Evolutionary conservation across 1,140 invertebrate species (phyloP).

Genomic region (Lasioglossum baleicum): DNA sequence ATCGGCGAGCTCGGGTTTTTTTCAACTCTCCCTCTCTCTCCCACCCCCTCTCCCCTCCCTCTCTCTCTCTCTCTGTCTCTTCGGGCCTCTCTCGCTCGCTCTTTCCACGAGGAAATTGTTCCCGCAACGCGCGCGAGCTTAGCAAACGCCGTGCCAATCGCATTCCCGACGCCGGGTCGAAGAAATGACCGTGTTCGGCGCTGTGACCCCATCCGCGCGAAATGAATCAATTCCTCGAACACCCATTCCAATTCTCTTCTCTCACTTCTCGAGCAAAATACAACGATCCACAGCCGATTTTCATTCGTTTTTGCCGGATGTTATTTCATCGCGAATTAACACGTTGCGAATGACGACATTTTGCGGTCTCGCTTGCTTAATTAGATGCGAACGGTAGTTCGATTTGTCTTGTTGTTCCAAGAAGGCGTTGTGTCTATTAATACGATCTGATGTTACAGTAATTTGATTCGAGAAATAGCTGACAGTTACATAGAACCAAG

Average conservation of each 20-base stretch:
- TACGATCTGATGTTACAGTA: too few species aligned
- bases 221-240: slow-evolving; percentile 29
- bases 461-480: too few species aligned
- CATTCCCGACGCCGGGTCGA: slow-evolving; percentile 54
- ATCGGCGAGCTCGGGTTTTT: slow-evolving; percentile 57
- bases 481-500: too few species aligned
- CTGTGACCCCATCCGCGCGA: background rate
- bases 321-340: too few species aligned
- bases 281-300: background rate
- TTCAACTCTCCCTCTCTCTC: slow-evolving; percentile 16
- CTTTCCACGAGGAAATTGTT: slow-evolving; percentile 56
- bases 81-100: background rate
- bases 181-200: slow-evolving; percentile 31
- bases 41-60: background rate
- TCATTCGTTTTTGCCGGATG: too few species aligned
- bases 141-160: slow-evolving; percentile 57
- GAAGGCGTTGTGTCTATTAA: too few species aligned
- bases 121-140: slow-evolving; percentile 47
- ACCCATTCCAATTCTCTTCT: background rate
- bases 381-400: too few species aligned
- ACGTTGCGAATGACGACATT: too few species aligned
- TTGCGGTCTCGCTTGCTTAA: too few species aligned
- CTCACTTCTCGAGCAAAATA: background rate
- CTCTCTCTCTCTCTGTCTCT: background rate
- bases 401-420: too few species aligned